These are phyloP conservation scores for Orientallactaga bullata DNA, from an alignment of 2,113 vertebrate species.

Conservation along the genomic window DNA sequence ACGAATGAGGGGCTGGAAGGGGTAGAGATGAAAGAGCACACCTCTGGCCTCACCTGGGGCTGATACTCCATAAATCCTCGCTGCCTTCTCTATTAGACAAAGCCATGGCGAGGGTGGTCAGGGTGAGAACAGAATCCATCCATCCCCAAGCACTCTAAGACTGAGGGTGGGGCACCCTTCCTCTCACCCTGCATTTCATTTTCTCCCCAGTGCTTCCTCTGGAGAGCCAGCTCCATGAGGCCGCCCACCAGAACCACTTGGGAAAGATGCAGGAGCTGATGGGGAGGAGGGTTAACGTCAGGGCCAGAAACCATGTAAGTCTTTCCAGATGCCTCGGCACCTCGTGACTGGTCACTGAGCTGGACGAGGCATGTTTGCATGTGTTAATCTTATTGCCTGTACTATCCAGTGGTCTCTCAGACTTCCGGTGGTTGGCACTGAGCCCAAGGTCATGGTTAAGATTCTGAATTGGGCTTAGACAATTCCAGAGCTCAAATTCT, in stretches of 20 bases:
- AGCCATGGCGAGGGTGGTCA: not conserved
- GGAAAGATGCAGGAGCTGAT: slow-evolving; percentile 90
- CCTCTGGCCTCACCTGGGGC: not conserved
- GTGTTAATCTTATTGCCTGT: not conserved
- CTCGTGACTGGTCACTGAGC: not conserved
- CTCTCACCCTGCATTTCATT: not conserved
- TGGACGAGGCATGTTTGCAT: too few relatives aligned
- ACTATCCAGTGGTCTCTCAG: not conserved
- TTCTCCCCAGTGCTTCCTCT: slow-evolving; percentile 89
- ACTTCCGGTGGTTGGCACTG: not conserved
- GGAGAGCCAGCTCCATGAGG: slow-evolving; percentile 93
- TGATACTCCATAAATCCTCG: not conserved
- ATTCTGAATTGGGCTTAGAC: not conserved
- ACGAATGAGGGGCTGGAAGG: not conserved
- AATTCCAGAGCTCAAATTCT: not conserved
- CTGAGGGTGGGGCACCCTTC: not conserved
- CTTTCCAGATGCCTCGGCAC: accelerated
- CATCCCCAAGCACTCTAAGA: not conserved
- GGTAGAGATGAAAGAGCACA: accelerated
- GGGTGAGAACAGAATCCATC: not conserved
- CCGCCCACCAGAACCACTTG: slow-evolving; percentile 88
- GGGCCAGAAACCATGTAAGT: slow-evolving; percentile 91
- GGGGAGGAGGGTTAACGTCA: slow-evolving; percentile 89
- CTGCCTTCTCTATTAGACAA: not conserved
- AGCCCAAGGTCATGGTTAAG: not conserved